Conservation (phyloP, 2,888 invertebrate genomes). For the Nowickia ferox region DNA sequence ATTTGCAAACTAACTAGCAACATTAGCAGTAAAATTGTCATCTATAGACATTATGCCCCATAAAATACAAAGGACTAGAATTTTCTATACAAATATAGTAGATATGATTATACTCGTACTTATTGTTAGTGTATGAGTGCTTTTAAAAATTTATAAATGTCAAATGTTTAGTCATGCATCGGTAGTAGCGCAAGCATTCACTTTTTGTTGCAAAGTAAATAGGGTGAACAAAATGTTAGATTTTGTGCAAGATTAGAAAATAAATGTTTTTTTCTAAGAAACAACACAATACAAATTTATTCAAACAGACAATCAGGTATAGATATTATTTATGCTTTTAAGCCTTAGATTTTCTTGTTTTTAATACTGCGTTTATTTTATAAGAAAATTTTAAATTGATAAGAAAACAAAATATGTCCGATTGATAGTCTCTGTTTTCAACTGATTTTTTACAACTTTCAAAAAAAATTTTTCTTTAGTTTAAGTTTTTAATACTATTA, state of each 20-base stretch:
- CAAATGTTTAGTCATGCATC: slow-evolving; percentile 37
- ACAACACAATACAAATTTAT: no score
- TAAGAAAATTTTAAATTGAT: no score
- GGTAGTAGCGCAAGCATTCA: not conserved
- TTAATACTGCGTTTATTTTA: no score
- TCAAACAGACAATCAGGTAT: no score
- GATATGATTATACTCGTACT: not conserved
- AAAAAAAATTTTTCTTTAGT: not conserved
- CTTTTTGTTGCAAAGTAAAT: not conserved
- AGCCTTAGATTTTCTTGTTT: no score
- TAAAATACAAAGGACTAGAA: not conserved
- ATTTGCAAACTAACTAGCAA: slow-evolving; percentile 19
- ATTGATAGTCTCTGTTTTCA: no score
- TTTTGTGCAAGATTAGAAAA: not conserved
- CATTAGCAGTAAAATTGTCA: slow-evolving; percentile 46
- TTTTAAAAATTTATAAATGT: slow-evolving; percentile 61
- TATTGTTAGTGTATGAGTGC: slow-evolving; percentile 1
- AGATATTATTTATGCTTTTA: no score
- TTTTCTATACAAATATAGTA: not conserved
- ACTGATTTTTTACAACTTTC: not conserved
- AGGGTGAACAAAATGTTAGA: slow-evolving; percentile 21
- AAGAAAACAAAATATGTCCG: no score
- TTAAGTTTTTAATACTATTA: not conserved
- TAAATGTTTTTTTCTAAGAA: not conserved
- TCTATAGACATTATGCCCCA: slow-evolving; percentile 39